Base-by-base conservation (phyloP, 2,797 vertebrate species). In the Bovichtus diacanthus region DNA sequence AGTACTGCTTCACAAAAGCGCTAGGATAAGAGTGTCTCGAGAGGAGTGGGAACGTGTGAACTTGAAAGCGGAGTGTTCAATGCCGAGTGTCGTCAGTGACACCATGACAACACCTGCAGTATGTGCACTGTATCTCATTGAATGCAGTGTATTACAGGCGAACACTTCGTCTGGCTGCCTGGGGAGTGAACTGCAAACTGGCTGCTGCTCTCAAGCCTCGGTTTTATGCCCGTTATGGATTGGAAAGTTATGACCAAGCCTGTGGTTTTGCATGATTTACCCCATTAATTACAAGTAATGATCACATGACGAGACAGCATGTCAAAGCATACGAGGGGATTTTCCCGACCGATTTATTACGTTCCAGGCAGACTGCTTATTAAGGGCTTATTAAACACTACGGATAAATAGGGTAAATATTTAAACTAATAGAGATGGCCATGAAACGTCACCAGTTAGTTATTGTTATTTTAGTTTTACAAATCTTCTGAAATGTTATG, bases 81-180 rank as follows among this genome's bases (percentile, higher is more conserved):
- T 31, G 44, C 11, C 1, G 10, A n/a, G 62, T n/a, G 36, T 64
- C 49, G 36, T 56, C 9, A 4, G 38, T 21, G 49, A 54, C 6
- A 38, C 67, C 51, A 41, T 51, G 25, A 34, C 25, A 65, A 68
- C 31, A 44, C 43, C 29, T 25, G n/a, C 27, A 55, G 34, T 64
- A 34, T 23, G 16, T 36, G n/a, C 19, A 11, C 29, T 43, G 13
- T 9, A 18, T 21, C 64, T 19, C 58, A 64, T 13, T 53, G 8
- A 67, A 64, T 13, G n/a, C n/a, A 21, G 18, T 19, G 21, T 16
- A 25, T 69, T 15, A 58, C 5, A 61, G 4, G 62, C 21, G 4
- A 31, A 65, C 12, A 16, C 7, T 25, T 16, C 13, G 54, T 44
- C 49, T 44, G 13, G 13, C 23, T 15, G 8, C 15, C 23, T 56